Percentiles rank a stretch among this genome's conserved stretches.
Evolutionary conservation across 2,797 vertebrate genomes (phyloP).

Genomic region (Arnoldichthys spilopterus): DNA sequence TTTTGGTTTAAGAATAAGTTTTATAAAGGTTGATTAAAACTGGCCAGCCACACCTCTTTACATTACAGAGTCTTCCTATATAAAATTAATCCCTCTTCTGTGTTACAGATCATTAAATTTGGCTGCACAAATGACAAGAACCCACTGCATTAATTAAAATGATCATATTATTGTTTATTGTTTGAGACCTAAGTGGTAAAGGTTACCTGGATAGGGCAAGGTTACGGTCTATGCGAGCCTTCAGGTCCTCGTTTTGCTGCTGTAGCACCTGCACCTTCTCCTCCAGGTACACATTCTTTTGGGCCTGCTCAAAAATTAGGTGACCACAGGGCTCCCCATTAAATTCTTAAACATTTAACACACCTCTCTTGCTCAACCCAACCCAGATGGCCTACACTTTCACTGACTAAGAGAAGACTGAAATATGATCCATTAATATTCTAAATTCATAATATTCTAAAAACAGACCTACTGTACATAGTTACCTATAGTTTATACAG

Average conservation of each 20-base stretch:
- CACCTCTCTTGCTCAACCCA: constrained; percentile 7
- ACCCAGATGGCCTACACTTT: neutral
- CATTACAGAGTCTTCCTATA: too few species aligned
- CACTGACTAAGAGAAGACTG: neutral
- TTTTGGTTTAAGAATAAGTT: too few species aligned
- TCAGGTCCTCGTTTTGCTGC: constrained; percentile 97
- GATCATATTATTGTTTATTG: neutral
- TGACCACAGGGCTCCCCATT: constrained; percentile 63
- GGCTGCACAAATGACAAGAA: too few species aligned
- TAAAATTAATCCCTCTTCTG: too few species aligned
- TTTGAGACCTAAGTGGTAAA: neutral
- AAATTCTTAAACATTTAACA: constrained; percentile 61
- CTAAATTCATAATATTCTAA: too few species aligned
- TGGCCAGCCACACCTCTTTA: too few species aligned
- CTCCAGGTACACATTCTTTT: constrained; percentile 93
- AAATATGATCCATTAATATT: too few species aligned
- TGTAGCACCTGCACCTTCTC: constrained; percentile 94
- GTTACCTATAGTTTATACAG: too few species aligned
- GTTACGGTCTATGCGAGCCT: constrained; percentile 90
- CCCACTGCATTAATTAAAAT: too few species aligned
- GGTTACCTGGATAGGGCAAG: constrained; percentile 86
- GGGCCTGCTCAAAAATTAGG: constrained; percentile 82
- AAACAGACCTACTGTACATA: too few species aligned
- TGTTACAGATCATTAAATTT: too few species aligned
- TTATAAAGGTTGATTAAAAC: too few species aligned